Conservation (phyloP, 2,888 invertebrate species). For the Macropis europaea region DNA sequence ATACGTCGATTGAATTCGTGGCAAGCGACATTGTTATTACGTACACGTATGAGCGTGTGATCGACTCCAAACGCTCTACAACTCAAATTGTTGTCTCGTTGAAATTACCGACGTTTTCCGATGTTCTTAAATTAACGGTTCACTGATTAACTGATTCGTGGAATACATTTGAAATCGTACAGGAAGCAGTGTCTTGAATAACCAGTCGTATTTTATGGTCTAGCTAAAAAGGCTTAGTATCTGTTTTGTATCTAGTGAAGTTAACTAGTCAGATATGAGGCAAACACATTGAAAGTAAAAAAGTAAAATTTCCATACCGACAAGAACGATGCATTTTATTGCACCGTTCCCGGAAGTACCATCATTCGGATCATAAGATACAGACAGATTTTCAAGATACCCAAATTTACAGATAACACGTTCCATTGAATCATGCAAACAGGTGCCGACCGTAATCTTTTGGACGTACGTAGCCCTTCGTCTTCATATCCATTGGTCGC, state of each 20-base stretch:
- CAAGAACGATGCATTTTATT: constrained; percentile 8
- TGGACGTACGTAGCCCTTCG: constrained; percentile 3
- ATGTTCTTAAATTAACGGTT: constrained; percentile 24
- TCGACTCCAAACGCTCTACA: constrained; percentile 35
- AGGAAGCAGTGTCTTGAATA: constrained; percentile 21
- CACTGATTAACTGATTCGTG: background rate
- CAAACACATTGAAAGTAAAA: background rate
- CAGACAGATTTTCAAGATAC: constrained; percentile 31
- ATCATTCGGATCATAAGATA: constrained; percentile 44
- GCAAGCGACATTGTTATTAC: constrained; percentile 28
- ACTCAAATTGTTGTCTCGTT: constrained; percentile 40
- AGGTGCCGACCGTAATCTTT: constrained; percentile 17
- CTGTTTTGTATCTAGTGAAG: constrained; percentile 10
- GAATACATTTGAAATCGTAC: constrained; percentile 21
- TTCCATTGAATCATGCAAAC: constrained; percentile 11
- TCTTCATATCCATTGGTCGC: constrained; percentile 31
- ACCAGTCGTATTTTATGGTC: constrained; percentile 45
- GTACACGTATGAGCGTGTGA: constrained; percentile 55
- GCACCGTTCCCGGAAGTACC: background rate
- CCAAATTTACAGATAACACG: background rate
- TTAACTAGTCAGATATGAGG: constrained; percentile 24
- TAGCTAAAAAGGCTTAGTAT: constrained; percentile 18
- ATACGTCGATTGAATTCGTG: constrained; percentile 35
- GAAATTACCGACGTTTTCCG: constrained; percentile 33
- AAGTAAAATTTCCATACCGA: constrained; percentile 6